Base-by-base conservation (phyloP, 2,888 invertebrate genomes). In the Megamerina dolium region DNA sequence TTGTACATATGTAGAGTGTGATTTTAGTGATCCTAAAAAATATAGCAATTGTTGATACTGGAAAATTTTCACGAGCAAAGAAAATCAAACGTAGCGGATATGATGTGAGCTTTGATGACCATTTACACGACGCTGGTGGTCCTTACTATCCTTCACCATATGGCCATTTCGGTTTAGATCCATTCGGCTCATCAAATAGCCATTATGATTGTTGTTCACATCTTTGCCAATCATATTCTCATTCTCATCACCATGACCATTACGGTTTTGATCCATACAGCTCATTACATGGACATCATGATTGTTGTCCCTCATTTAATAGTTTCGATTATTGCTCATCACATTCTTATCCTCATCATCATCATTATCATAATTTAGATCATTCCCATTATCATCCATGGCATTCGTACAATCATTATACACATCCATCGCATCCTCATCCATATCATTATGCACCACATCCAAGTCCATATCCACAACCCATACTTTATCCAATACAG, bases 91-190 rank as follows among this genome's bases (percentile, higher is more conserved):
- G n/a, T n/a, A n/a, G n/a, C n/a, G n/a, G n/a, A n/a, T n/a, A n/a
- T n/a, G n/a, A n/a, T n/a, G n/a, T n/a, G n/a, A n/a, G n/a, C n/a
- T n/a, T n/a, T n/a, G n/a, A n/a, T n/a, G n/a, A n/a, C n/a, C n/a
- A n/a, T n/a, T n/a, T n/a, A n/a, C n/a, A n/a, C n/a, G n/a, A n/a
- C n/a, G n/a, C n/a, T n/a, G n/a, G n/a, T n/a, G n/a, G n/a, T n/a
- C 43, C 52, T 2, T 50, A 41, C 26, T 48, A 21, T 9, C 39
- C 46, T 0, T 39, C 43, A 23, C 49, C 49, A 8, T 53, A 51
- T 49, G 49, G 50, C 18, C 53, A 49, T 20, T 53, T 51, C 31
- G 52, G 52, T 17, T 41, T 47, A 14, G 32, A 37, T 8, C 37
- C 47, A 17, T 31, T n/a, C n/a, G n/a, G n/a, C n/a, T n/a, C n/a